Base-by-base conservation (phyloP, 2,113 vertebrate genomes). In the Microcebus jonahi region DNA sequence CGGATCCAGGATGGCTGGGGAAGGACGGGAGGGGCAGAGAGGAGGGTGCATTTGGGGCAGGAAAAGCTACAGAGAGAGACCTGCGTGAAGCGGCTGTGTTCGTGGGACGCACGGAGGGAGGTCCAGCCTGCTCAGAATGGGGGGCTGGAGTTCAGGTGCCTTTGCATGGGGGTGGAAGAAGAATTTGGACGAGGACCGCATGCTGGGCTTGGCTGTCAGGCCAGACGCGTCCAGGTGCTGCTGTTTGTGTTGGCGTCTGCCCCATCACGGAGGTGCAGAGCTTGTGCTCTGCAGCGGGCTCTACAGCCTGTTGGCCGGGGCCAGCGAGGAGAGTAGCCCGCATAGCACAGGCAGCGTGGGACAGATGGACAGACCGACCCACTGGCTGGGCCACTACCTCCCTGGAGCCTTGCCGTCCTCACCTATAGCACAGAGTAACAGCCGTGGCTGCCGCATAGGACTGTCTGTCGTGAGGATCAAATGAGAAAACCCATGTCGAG, bases 201-300 rank as follows among this genome's bases (percentile, higher is more conserved):
- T 0, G 0, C 10, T 5, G 7, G 23, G 27, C 42, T 65, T 39
- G 21, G 2, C 14, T 13, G 20, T 9, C 48, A 10, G 31, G 29
- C 23, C 68, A 50, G 81, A 17, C 5, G 8, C 2, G 8, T 9
- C 0, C 0, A 1, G 50, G 15, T 31, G 20, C 7, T n/a, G 18
- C 21, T 63, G 8, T 65, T 12, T 59, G 36, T 4, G 17, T 23
- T 10, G 4, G 36, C 1, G 1, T 36, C 57, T 15, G 12, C 6
- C 13, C 45, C 29, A 4, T 8, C 15, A 25, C 34, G 2, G 21
- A 1, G 31, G 21, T 29, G 50, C 21, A 1, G 50, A 65, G 34
- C 8, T 0, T 42, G 1, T 0, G 61, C 42, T 36, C 34, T 12
- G 3, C 3, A 18, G 34, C 5, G 12, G 4, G 2, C 5, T 31